Conservation (phyloP, 2,113 vertebrate species). For the Eolophus roseicapilla region DNA sequence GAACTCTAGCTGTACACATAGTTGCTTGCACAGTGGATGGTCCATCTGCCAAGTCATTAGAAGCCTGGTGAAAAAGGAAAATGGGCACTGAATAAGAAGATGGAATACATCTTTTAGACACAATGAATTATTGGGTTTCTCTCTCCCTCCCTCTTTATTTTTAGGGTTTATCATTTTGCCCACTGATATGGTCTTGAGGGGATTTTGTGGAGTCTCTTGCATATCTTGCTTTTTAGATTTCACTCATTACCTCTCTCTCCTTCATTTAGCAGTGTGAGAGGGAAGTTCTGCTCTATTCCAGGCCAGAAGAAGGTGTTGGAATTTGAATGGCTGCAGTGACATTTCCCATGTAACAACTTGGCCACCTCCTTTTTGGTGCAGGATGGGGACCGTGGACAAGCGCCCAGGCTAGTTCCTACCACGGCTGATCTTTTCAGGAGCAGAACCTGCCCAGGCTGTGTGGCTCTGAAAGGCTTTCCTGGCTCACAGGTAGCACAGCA, state of each 20-base stretch:
- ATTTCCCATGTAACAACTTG: not conserved
- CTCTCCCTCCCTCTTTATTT: not conserved
- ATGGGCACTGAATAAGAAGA: not conserved
- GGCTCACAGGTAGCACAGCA: not conserved
- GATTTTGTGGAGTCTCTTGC: not conserved
- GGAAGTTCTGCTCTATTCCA: not conserved
- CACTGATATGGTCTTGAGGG: not conserved
- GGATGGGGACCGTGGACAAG: not conserved
- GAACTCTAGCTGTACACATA: not conserved
- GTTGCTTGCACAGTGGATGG: not conserved
- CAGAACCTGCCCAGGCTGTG: not conserved
- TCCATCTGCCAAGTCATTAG: not conserved
- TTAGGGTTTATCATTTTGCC: not conserved
- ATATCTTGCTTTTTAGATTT: not conserved
- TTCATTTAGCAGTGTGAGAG: not conserved
- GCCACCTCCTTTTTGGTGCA: not conserved
- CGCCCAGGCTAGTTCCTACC: fast-evolving
- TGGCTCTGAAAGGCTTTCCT: not conserved
- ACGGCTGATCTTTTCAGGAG: not conserved
- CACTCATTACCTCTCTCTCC: not conserved
- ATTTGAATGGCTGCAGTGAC: not conserved
- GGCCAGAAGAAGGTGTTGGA: not conserved
- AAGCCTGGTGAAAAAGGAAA: not conserved
- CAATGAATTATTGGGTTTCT: not conserved
- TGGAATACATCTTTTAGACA: not conserved